phyloP scores from a whole-genome alignment of 2,888 invertebrate genomes.

The Lysandra coridon region DNA sequence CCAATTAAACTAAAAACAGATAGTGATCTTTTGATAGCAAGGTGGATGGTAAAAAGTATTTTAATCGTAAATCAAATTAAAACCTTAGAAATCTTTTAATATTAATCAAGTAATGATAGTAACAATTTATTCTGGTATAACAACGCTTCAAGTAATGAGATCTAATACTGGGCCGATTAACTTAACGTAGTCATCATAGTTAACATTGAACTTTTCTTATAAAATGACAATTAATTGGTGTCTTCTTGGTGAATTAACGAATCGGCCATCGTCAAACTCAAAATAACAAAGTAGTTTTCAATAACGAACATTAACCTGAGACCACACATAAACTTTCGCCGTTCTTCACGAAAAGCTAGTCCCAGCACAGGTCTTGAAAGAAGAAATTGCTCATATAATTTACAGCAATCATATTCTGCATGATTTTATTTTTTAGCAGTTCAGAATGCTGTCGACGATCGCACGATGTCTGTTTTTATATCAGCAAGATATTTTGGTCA shows the following conservation, averaged over 20 bases:
- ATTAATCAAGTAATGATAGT: not conserved
- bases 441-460: conserved; percentile 51
- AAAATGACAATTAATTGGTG: conserved; percentile 60
- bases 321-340: conserved; percentile 68
- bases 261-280: conserved; percentile 62
- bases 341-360: conserved; percentile 62
- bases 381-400: conserved; percentile 32
- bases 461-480: conserved; percentile 61
- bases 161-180: conserved; percentile 68
- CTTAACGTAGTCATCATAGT: conserved; percentile 45
- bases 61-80: conserved; percentile 31
- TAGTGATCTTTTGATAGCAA: conserved; percentile 37
- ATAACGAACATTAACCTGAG: conserved; percentile 76
- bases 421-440: conserved; percentile 48
- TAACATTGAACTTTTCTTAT: conserved; percentile 55
- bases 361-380: conserved; percentile 38
- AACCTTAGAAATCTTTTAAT: conserved; percentile 33
- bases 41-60: conserved; percentile 65
- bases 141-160: conserved; percentile 53
- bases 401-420: conserved; percentile 35
- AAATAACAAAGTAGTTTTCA: conserved; percentile 73
- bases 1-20: not conserved
- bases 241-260: conserved; percentile 70
- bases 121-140: conserved; percentile 50
- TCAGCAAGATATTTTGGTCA: conserved; percentile 52